phyloP scores from a whole-genome alignment of 2,888 invertebrate species.

The Tenthredo distinguenda region DNA sequence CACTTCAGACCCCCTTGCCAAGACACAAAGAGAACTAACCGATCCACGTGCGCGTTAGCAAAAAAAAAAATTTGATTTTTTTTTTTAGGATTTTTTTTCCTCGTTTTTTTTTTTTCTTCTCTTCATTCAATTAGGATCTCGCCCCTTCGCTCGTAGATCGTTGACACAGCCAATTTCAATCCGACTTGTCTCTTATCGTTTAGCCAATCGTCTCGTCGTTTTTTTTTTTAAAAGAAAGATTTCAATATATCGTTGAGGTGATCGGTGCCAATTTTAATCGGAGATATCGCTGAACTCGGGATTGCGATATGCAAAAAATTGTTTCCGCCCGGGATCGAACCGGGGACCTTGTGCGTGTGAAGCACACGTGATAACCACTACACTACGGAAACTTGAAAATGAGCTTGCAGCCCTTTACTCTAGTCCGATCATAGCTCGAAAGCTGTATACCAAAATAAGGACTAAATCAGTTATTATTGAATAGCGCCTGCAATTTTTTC shows the following conservation, averaged over 20 bases:
- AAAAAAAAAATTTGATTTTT: constrained; percentile 13
- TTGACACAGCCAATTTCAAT: background rate
- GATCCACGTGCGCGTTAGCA: constrained; percentile 19
- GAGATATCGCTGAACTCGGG: no score
- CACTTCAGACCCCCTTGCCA: constrained; percentile 63
- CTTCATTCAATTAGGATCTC: no score
- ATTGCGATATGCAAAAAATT: constrained; percentile 57
- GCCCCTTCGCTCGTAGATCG: no score
- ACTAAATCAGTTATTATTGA: no score
- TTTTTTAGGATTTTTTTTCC: background rate
- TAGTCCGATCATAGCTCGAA: background rate
- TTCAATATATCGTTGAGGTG: no score
- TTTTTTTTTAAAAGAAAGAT: background rate
- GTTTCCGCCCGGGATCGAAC: constrained; percentile 74
- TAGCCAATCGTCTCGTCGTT: no score
- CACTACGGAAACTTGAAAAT: constrained; percentile 83
- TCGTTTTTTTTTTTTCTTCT: background rate
- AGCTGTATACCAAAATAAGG: no score
- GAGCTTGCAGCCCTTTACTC: constrained; percentile 26
- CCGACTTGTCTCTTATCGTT: no score
- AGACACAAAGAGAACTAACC: constrained; percentile 65
- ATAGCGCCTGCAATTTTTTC: no score
- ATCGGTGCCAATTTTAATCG: background rate
- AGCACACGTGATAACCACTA: constrained; percentile 90
- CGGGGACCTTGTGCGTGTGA: constrained; percentile 84